Percentiles rank a stretch among this genome's conserved stretches.
phyloP scores from a whole-genome alignment of 2,888 invertebrate genomes.

The Brachycybe producta region DNA sequence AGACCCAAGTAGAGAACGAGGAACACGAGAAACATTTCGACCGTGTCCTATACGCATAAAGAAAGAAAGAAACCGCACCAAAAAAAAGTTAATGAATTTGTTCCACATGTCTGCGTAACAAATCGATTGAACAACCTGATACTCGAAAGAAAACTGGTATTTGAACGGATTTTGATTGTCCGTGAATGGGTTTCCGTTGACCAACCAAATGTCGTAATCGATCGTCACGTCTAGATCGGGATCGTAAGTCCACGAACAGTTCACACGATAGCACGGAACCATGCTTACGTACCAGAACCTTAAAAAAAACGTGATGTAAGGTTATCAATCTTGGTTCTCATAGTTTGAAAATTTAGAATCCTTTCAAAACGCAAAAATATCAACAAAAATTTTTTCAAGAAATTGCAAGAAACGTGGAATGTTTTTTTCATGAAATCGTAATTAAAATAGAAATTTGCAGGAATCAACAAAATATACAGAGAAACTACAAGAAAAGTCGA shows the following conservation, averaged over 20 bases:
- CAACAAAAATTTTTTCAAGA: no score
- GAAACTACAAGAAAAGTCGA: no score
- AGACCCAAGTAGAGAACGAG: constrained; percentile 58
- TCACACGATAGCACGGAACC: constrained; percentile 73
- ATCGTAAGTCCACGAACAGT: constrained; percentile 58
- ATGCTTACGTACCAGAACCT: constrained; percentile 94
- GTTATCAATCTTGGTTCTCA: no score
- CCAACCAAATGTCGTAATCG: constrained; percentile 85
- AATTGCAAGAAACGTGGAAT: no score
- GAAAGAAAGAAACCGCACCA: constrained; percentile 12
- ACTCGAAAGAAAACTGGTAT: constrained; percentile 93
- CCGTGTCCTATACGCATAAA: constrained; percentile 35
- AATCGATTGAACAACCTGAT: constrained; percentile 40
- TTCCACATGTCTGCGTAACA: neutral
- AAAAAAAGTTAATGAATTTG: neutral
- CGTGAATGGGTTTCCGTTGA: constrained; percentile 86
- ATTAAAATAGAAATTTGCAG: no score
- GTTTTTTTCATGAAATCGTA: no score
- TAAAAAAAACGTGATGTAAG: constrained; percentile 24
- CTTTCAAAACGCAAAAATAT: no score
- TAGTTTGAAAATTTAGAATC: no score
- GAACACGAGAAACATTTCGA: constrained; percentile 38
- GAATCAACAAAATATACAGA: no score
- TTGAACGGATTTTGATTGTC: constrained; percentile 74
- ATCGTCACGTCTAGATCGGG: constrained; percentile 35